Conservation (phyloP, 1,140 invertebrate genomes). For the Bradysia coprophila region DNA sequence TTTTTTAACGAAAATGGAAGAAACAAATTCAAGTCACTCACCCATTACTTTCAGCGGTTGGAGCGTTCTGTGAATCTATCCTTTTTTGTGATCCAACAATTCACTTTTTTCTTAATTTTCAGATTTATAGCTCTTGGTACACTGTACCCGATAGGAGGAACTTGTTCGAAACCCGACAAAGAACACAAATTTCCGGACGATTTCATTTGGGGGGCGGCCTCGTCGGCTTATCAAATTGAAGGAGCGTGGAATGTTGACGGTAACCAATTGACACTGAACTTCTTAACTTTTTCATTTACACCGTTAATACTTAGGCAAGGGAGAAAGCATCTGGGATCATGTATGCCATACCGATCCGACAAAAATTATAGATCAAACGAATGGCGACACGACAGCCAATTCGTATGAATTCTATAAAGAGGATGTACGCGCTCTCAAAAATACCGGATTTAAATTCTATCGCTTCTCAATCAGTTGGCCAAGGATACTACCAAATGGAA, state of each 20-base stretch:
- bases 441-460: constrained; percentile 37
- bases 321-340: constrained; percentile 33
- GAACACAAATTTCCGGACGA: constrained; percentile 27
- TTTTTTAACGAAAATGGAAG: too few relatives aligned
- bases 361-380: constrained; percentile 20
- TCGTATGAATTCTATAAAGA: constrained; percentile 45
- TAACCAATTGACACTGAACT: background rate
- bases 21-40: too few relatives aligned
- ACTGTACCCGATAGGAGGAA: too few relatives aligned
- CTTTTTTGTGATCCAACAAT: too few relatives aligned
- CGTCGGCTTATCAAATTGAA: constrained; percentile 34
- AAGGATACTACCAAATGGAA: constrained; percentile 40
- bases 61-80: too few relatives aligned
- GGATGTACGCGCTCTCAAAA: constrained; percentile 37
- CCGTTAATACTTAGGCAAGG: constrained; percentile 22
- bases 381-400: constrained; percentile 43
- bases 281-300: background rate
- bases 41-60: too few relatives aligned
- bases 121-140: too few relatives aligned
- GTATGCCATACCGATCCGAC: constrained; percentile 26
- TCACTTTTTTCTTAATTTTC: too few relatives aligned
- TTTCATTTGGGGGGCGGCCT: constrained; percentile 32
- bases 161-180: too few relatives aligned
- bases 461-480: constrained; percentile 54
- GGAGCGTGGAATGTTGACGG: constrained; percentile 39